Evolutionary conservation across 2,113 vertebrate species (phyloP).

Genomic region (Alethe diademata): DNA sequence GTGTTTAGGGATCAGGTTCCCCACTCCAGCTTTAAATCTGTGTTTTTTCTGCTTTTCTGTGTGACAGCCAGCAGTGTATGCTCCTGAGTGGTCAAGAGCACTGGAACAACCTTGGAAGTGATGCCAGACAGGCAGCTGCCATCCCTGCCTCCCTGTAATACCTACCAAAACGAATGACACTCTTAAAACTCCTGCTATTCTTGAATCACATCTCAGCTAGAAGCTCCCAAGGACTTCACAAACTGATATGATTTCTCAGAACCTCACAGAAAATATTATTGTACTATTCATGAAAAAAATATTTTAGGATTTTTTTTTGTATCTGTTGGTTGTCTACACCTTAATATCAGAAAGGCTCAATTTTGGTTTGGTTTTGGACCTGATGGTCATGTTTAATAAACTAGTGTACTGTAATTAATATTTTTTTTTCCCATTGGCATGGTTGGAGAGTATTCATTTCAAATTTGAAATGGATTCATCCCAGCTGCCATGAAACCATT

Average conservation of each 20-base stretch:
- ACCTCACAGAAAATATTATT: background rate
- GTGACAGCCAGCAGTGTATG: background rate
- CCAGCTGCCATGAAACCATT: slow-evolving; percentile 28
- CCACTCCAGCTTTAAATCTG: background rate
- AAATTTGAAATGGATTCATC: slow-evolving; percentile 27
- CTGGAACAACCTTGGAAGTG: background rate
- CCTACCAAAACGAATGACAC: background rate
- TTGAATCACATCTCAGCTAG: background rate
- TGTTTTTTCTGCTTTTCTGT: background rate
- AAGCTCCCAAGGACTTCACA: background rate
- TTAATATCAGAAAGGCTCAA: background rate
- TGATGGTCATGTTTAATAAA: background rate
- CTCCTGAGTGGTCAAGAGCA: background rate
- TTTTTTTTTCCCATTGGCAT: background rate
- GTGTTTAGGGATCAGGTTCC: no score
- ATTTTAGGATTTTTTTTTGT: background rate
- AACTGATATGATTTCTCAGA: background rate
- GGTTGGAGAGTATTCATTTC: background rate
- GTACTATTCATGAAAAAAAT: background rate
- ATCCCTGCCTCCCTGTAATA: background rate
- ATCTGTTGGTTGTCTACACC: background rate
- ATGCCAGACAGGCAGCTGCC: rapidly evolving
- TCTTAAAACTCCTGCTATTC: background rate
- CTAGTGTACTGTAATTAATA: background rate
- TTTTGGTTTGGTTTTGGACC: background rate